Evolutionary conservation across 1,140 invertebrate genomes (phyloP).

Genomic region (Calephelis virginiensis): DNA sequence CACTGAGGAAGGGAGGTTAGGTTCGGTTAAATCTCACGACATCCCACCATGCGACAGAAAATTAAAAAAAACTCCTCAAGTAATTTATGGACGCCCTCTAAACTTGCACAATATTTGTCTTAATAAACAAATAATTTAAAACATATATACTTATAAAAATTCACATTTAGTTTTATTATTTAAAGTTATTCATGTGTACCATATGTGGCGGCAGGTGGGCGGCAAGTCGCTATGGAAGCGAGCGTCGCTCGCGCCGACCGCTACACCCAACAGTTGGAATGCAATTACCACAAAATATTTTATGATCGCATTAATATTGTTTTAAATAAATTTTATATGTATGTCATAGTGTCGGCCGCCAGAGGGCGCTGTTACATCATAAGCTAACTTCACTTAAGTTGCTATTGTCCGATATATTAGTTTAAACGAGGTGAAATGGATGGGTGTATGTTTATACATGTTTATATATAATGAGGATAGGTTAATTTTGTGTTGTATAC

Average conservation of each 20-base stretch:
- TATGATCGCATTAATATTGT: constrained; percentile 62
- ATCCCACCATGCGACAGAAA: no score
- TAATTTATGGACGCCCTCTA: no score
- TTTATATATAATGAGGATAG: constrained; percentile 78
- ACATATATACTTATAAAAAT: no score
- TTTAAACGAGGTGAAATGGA: constrained; percentile 56
- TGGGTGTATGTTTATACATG: constrained; percentile 75
- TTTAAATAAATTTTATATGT: constrained; percentile 54
- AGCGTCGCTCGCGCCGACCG: constrained; percentile 36
- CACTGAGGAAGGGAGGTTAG: no score
- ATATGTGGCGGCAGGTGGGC: constrained; percentile 43
- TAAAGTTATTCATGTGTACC: no score
- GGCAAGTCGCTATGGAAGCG: constrained; percentile 37
- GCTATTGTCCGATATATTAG: constrained; percentile 62
- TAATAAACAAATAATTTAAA: no score
- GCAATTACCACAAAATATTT: constrained; percentile 67
- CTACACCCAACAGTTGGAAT: constrained; percentile 52
- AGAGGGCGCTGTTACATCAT: constrained; percentile 35
- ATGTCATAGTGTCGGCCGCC: constrained; percentile 48
- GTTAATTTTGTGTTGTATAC: constrained; percentile 69
- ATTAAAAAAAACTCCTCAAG: no score
- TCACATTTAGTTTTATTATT: no score
- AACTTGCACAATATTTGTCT: no score
- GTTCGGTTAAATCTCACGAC: no score
- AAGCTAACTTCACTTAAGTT: constrained; percentile 69